Evolutionary conservation across 2,797 vertebrate genomes (phyloP), one percentile per base, ranked within the genome.

Genomic region (Nannoperca obscura): DNA sequence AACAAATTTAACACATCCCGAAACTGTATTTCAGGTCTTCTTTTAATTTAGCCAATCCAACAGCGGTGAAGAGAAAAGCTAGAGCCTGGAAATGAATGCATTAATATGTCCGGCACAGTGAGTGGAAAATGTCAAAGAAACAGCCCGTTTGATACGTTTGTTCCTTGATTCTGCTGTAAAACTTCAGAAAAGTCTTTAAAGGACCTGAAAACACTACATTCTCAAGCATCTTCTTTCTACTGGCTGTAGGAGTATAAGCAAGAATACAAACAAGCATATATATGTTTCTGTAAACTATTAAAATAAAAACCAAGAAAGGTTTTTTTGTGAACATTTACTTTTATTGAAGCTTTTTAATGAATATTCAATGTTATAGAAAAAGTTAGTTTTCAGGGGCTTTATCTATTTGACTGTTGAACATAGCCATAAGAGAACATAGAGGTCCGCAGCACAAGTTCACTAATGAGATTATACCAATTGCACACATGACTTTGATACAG

Each of bases 1-100:
- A 40, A 65, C 36, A 54, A 7, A 64, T 75, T 36, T 9, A 80
- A 38, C 14, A 49, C 34, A 38, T 8, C 6, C 49, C 2, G 3
- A 7, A 40, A 69, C 17, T 3, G 42, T 5, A 46, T 53, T 32
- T 44, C 40, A 59, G 20, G 24, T 74, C n/a, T 58, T 47, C 15
- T 53, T 71, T 58, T 13, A 44, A 40, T 60, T 75, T 40, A 6
- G 22, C 62, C 71, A 52, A 32, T 72, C 17, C 4, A 38, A 71
- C 34, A 57, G 32, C 61, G 42, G 32, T 27, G 66, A 44, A 9
- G 60, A 38, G 15, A 46, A 57, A 36, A 53, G 17, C 32, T 36
- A 2, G 4, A n/a, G 44, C 53, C 5, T 58, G 13, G 27, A 36
- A 55, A 63, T 52, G 3, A 62, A 40, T 14, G 27, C 27, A 34